Conservation (phyloP, 2,888 invertebrate genomes). For the Volucella inanis region DNA sequence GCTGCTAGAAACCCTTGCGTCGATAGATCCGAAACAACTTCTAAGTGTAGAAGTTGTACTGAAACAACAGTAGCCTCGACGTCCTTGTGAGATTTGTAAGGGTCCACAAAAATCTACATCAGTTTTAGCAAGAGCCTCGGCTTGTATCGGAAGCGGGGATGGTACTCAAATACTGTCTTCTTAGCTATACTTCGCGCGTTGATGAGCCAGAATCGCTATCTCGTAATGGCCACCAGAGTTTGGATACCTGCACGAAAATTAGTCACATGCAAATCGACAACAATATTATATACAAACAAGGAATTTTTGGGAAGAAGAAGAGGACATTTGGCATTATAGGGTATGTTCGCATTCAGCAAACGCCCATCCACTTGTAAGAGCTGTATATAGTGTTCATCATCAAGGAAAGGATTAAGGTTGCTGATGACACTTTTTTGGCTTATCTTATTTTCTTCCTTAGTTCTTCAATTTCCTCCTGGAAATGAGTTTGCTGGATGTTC, state of each 20-base stretch:
- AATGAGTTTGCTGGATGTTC: constrained; percentile 25
- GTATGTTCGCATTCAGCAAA: constrained; percentile 28
- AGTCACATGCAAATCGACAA: constrained; percentile 50
- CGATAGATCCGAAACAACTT: too few species aligned
- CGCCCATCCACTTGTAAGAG: constrained; percentile 20
- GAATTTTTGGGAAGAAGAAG: constrained; percentile 10
- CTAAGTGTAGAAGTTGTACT: too few species aligned
- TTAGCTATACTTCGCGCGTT: constrained; percentile 33
- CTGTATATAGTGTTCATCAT: constrained; percentile 6
- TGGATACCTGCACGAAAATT: constrained; percentile 68
- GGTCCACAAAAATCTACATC: constrained; percentile 28
- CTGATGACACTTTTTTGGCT: constrained; percentile 19
- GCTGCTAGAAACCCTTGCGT: too few species aligned
- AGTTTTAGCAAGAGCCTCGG: not conserved
- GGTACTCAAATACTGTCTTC: constrained; percentile 4
- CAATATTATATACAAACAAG: constrained; percentile 15
- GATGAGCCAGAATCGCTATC: constrained; percentile 64
- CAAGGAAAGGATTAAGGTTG: constrained; percentile 16
- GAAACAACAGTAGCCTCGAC: constrained; percentile 29
- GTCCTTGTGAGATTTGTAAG: constrained; percentile 13
- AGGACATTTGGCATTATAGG: constrained; percentile 17
- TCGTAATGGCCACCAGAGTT: constrained; percentile 52
- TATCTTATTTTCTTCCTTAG: constrained; percentile 7
- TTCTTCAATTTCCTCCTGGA: constrained; percentile 34
- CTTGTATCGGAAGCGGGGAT: constrained; percentile 12